Percentiles rank a stretch among this genome's conserved stretches.
Conservation (phyloP, 1,140 invertebrate genomes). For the Agraylea sexmaculata region DNA sequence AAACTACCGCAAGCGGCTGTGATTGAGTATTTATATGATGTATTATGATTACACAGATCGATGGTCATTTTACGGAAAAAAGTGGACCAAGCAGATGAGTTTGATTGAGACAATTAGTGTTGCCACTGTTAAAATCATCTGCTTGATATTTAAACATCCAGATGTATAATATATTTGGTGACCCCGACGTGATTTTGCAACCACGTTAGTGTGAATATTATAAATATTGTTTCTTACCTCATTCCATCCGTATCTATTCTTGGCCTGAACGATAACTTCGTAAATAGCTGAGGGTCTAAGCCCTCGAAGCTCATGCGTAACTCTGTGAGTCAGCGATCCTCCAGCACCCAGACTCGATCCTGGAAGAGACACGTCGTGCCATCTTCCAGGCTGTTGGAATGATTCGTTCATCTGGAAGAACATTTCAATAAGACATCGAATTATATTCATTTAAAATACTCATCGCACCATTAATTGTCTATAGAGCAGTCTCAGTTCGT, state of each 20-base stretch:
- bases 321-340: slow-evolving; percentile 28
- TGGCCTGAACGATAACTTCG: slow-evolving; percentile 57
- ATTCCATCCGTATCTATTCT: slow-evolving; percentile 61
- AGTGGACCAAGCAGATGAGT: no score
- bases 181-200: no score
- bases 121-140: no score
- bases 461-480: slow-evolving; percentile 46
- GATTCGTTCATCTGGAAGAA: slow-evolving; percentile 53
- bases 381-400: slow-evolving; percentile 56
- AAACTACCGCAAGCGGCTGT: no score
- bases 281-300: slow-evolving; percentile 50
- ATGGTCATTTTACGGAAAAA: no score
- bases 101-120: no score
- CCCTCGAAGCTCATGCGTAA: slow-evolving; percentile 40
- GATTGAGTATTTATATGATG: no score
- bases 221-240: slow-evolving; percentile 44
- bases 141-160: no score
- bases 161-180: no score
- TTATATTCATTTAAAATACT: slow-evolving; percentile 1
- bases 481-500: slow-evolving; percentile 50
- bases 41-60: no score
- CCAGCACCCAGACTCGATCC: slow-evolving; percentile 9
- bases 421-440: slow-evolving; percentile 7
- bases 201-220: no score
- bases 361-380: slow-evolving; percentile 47